Base-by-base conservation (phyloP, 2,888 invertebrate species). In the Ischnus inquisitorius region DNA sequence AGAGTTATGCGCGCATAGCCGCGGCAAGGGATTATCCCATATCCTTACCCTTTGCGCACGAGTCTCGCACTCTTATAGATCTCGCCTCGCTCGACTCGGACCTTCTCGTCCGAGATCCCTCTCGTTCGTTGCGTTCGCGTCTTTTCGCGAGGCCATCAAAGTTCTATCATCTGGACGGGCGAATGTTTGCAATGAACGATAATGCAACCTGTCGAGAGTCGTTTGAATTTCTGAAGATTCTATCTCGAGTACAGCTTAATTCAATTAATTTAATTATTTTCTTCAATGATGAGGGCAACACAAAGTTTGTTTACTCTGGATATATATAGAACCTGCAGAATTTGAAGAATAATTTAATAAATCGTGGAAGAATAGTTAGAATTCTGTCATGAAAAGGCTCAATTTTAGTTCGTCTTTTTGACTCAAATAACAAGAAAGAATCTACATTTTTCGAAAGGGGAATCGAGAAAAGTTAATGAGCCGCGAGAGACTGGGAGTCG, bases 401-500 rank as follows among this genome's bases (percentile, higher is more conserved):
- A 46, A 46, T n/a, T 3, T 46, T 14, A 14, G 46, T n/a, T 46
- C 10, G 12, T n/a, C 46, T 34, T 34, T 34, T 34, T 34, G 34
- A 34, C 34, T 10, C 6, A 19, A 69, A 69, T 51, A 46, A 28
- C 14, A 19, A 3, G 46, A 14, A 39, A 19, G 62, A 4, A 34
- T 71, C 25, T 71, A 8, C 19, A 57, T 57, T 43, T n/a, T 67
- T 25, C 14, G 1, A 19, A 43, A 54, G 74, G 34, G 46, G 65
- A 74, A 19, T 48, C 43, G 48, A 88, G 87, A 82, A 86, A 82
- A 87, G 90, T 87, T 90, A 92, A 92, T 90, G 92, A 92, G 90
- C 87, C 87, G 89, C 22, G 54, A 60, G 46, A 57, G 54, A 60
- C 12, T 41, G 48, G 54, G 22, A 71, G 72, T 85, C 91, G 92